Evolutionary conservation across 2,113 vertebrate genomes (phyloP).

Genomic region (Chionodraco myersi): DNA sequence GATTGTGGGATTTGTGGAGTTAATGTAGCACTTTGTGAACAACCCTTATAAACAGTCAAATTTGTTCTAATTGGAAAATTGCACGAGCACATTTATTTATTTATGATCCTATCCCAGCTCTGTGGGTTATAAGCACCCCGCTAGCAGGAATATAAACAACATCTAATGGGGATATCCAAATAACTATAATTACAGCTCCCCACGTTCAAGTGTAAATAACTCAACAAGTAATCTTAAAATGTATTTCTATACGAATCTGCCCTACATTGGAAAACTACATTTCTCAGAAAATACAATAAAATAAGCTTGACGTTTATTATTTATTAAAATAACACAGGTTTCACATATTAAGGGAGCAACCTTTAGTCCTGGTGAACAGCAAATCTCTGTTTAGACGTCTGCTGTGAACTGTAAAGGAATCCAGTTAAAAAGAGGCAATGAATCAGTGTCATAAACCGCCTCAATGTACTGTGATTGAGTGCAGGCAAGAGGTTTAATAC

Average conservation of each 20-base stretch:
- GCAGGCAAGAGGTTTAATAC: conserved; percentile 35
- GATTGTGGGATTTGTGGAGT: conserved; percentile 38
- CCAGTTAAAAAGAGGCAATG: conserved; percentile 41
- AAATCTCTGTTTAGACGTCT: conserved; percentile 53
- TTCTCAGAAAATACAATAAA: neutral
- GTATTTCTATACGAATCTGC: neutral
- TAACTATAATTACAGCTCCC: neutral
- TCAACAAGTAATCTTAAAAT: conserved; percentile 2
- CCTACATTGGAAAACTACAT: neutral
- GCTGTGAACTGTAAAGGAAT: conserved; percentile 51
- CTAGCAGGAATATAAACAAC: conserved; percentile 7
- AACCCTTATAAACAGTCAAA: neutral
- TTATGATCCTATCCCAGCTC: conserved; percentile 15
- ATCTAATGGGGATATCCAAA: neutral
- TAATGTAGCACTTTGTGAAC: conserved; percentile 26
- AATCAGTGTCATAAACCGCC: conserved; percentile 57
- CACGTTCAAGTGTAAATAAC: conserved; percentile 5
- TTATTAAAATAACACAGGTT: neutral
- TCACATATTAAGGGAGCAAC: neutral
- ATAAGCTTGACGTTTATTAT: neutral
- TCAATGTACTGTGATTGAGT: conserved; percentile 52
- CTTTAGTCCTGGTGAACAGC: conserved; percentile 19
- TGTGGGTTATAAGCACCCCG: neutral
- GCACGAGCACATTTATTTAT: neutral
- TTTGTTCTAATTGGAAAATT: conserved; percentile 41